These are phyloP conservation scores for Linepithema humile DNA, from an alignment of 1,140 invertebrate genomes.

Conservation along the genomic window DNA sequence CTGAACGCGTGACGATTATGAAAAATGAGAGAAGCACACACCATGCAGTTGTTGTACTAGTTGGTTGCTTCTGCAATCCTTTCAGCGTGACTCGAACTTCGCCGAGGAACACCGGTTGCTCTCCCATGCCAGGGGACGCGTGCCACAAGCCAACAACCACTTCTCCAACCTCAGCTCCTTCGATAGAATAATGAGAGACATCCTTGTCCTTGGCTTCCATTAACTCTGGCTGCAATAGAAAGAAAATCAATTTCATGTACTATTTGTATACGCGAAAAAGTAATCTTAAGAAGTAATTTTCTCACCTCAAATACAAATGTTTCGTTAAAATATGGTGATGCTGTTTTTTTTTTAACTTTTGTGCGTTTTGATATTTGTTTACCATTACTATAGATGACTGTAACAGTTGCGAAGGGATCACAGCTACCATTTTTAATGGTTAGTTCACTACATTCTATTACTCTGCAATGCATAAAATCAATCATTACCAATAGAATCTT, in stretches of 20 bases:
- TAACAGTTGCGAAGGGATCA: slow-evolving; percentile 94
- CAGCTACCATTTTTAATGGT: slow-evolving; percentile 95
- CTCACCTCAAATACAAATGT: slow-evolving; percentile 93
- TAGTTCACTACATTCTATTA: slow-evolving; percentile 94
- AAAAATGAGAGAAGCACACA: slow-evolving; percentile 42
- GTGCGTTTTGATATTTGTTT: slow-evolving; percentile 93
- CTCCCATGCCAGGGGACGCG: slow-evolving; percentile 90
- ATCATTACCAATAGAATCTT: background rate
- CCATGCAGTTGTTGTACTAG: slow-evolving; percentile 87
- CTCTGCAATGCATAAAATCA: slow-evolving; percentile 81
- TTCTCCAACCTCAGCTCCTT: slow-evolving; percentile 88
- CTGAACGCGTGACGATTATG: background rate
- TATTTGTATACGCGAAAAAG: background rate
- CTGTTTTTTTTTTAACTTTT: slow-evolving; percentile 95
- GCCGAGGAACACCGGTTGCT: slow-evolving; percentile 92
- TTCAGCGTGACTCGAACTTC: slow-evolving; percentile 92
- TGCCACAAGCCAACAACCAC: slow-evolving; percentile 93
- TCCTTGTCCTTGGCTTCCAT: slow-evolving; percentile 81
- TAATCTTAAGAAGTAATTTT: slow-evolving; percentile 2
- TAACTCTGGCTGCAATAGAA: slow-evolving; percentile 75
- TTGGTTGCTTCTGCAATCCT: slow-evolving; percentile 87
- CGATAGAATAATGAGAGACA: slow-evolving; percentile 81
- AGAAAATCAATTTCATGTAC: background rate
- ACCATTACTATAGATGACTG: slow-evolving; percentile 91
- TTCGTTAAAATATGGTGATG: slow-evolving; percentile 95